A percentile compares a stretch with the other conserved stretches of the same genome.
phyloP scores from a whole-genome alignment of 1,140 invertebrate genomes.

The Camponotus floridanus region DNA sequence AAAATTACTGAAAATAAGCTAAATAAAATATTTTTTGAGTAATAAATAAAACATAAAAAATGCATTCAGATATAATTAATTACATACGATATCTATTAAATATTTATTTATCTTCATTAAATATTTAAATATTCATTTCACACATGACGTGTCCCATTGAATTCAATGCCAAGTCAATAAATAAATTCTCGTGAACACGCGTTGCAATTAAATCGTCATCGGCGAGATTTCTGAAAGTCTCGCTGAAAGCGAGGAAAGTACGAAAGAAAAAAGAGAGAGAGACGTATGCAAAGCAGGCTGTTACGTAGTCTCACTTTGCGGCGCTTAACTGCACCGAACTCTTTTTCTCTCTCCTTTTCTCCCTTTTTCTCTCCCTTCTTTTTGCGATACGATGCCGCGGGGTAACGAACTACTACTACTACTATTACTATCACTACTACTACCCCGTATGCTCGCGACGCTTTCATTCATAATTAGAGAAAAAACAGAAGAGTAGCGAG shows the following conservation, averaged over 20 bases:
- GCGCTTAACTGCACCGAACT: conserved; percentile 48
- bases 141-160: neutral
- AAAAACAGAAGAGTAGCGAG: conserved; percentile 74
- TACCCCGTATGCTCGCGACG: conserved; percentile 70
- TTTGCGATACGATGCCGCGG: neutral
- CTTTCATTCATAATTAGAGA: conserved; percentile 87
- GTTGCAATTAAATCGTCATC: conserved; percentile 35
- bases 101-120: neutral
- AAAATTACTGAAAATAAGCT: neutral
- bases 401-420: conserved; percentile 16
- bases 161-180: neutral
- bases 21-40: neutral
- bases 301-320: conserved; percentile 51
- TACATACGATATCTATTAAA: neutral
- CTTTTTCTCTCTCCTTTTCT: neutral
- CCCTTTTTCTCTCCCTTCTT: no score
- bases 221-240: conserved; percentile 8
- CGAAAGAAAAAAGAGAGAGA: conserved; percentile 55
- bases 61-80: neutral
- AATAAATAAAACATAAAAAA: neutral
- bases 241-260: conserved; percentile 19
- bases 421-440: neutral
- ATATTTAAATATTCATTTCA: neutral
- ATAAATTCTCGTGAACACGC: neutral
- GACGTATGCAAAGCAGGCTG: conserved; percentile 45